Evolutionary conservation across 2,888 invertebrate species (phyloP).

Genomic region (Homarus gammarus): DNA sequence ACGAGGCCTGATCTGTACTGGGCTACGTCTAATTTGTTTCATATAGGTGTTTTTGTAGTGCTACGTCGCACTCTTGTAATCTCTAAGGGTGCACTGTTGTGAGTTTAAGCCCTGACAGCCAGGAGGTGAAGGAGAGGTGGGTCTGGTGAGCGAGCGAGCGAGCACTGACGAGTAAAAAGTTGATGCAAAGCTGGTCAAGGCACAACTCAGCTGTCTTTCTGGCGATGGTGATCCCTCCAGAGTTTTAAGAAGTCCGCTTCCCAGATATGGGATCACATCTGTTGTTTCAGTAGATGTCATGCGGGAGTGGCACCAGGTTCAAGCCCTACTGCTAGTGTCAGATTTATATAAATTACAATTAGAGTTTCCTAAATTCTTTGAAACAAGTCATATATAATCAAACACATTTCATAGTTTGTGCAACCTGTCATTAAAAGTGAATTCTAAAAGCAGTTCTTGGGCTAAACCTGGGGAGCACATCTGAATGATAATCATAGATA

Average conservation of each 20-base stretch:
- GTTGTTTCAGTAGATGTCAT: slow-evolving; percentile 62
- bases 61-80: neutral
- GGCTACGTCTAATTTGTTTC: slow-evolving; percentile 26
- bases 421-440: slow-evolving; percentile 18
- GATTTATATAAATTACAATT: slow-evolving; percentile 35
- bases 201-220: slow-evolving; percentile 73
- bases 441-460: slow-evolving; percentile 44
- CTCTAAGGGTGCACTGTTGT: slow-evolving; percentile 37
- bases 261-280: slow-evolving; percentile 44
- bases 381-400: slow-evolving; percentile 9
- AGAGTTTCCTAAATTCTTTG: slow-evolving; percentile 1
- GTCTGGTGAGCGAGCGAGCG: slow-evolving; percentile 66
- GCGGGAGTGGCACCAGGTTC: slow-evolving; percentile 69
- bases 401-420: slow-evolving; percentile 37
- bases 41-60: slow-evolving; percentile 4
- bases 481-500: slow-evolving; percentile 70
- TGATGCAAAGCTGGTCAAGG: slow-evolving; percentile 71
- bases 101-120: slow-evolving; percentile 60
- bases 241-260: slow-evolving; percentile 48
- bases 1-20: slow-evolving; percentile 63
- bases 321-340: slow-evolving; percentile 57
- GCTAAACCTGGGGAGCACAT: slow-evolving; percentile 71
- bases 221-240: slow-evolving; percentile 67
- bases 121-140: slow-evolving; percentile 69
- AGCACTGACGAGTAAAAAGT: slow-evolving; percentile 71